A percentile compares a stretch with the other conserved stretches of the same genome.
phyloP scores from a whole-genome alignment of 2,797 vertebrate species.

The Phalanger gymnotis region DNA sequence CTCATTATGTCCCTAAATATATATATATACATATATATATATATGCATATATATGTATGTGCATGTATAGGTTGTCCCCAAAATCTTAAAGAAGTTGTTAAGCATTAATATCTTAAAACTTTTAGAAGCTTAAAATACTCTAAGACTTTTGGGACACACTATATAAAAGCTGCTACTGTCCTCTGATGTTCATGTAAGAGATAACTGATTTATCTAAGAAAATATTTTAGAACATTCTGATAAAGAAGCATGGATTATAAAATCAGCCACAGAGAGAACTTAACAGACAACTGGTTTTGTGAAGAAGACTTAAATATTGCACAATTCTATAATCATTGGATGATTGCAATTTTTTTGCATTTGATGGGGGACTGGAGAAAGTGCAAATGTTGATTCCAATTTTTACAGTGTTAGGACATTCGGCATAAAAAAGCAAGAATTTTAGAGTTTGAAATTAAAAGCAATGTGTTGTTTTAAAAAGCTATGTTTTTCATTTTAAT shows the following conservation, averaged over 20 bases:
- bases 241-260: conserved; percentile 12
- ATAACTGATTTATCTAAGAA: conserved; percentile 51
- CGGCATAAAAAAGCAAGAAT: conserved; percentile 19
- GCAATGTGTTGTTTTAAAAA: conserved; percentile 48
- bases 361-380: neutral
- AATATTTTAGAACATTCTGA: conserved; percentile 50
- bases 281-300: conserved; percentile 18
- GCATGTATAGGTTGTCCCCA: neutral
- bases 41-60: no score
- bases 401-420: conserved; percentile 50
- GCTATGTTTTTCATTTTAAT: conserved; percentile 28
- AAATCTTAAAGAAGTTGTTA: neutral
- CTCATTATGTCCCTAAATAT: conserved; percentile 28
- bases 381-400: conserved; percentile 40
- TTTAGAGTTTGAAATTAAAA: neutral
- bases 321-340: conserved; percentile 22
- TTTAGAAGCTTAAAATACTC: neutral
- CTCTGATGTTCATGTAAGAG: conserved; percentile 14
- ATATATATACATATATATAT: no score
- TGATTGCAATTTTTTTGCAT: conserved; percentile 55
- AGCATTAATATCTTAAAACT: neutral
- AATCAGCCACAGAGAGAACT: conserved; percentile 35
- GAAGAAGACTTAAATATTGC: conserved; percentile 40
- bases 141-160: no score
- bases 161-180: conserved; percentile 22